Percentiles rank a stretch among this genome's conserved stretches.
Conservation (phyloP, 2,113 vertebrate species). For the Colistium nudipinnis region DNA sequence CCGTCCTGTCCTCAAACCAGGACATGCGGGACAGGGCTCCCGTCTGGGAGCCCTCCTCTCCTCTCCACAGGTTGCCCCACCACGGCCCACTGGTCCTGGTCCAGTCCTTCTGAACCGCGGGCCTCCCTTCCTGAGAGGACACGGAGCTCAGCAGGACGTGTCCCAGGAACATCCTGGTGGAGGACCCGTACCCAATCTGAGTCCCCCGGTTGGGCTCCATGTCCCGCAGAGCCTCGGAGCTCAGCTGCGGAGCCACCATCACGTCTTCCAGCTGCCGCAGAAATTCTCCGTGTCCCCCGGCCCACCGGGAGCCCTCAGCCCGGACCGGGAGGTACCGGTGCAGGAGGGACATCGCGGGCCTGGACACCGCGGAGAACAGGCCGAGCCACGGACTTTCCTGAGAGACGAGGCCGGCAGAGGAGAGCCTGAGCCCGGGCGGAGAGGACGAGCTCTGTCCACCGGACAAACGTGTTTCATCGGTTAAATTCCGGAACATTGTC, state of each 20-base stretch:
- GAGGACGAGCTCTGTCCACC: conserved; percentile 36
- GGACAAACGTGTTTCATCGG: conserved; percentile 44
- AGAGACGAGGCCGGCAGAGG: conserved; percentile 31
- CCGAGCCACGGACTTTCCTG: conserved; percentile 79
- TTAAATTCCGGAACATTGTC: conserved; percentile 68
- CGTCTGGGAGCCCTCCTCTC: conserved; percentile 19
- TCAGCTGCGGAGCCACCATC: conserved; percentile 22
- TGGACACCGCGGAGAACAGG: conserved; percentile 70
- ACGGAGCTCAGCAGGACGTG: conserved; percentile 47
- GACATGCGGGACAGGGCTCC: conserved; percentile 25
- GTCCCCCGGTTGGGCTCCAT: conserved; percentile 56
- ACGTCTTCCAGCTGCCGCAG: conserved; percentile 56
- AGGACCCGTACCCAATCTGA: not conserved
- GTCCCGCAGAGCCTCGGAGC: conserved; percentile 60
- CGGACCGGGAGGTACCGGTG: conserved; percentile 30
- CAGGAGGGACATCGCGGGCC: conserved; percentile 74
- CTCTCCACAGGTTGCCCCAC: conserved; percentile 68
- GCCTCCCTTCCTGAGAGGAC: conserved; percentile 40
- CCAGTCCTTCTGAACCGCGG: not conserved
- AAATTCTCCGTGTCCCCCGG: conserved; percentile 31
- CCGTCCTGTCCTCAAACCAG: conserved; percentile 19
- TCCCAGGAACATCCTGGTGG: conserved; percentile 50
- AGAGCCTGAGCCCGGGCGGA: not conserved
- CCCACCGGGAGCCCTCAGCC: not conserved
- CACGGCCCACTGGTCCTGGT: conserved; percentile 4